Conservation (phyloP, 2,113 vertebrate species). For the Megatriorchis doriae region DNA sequence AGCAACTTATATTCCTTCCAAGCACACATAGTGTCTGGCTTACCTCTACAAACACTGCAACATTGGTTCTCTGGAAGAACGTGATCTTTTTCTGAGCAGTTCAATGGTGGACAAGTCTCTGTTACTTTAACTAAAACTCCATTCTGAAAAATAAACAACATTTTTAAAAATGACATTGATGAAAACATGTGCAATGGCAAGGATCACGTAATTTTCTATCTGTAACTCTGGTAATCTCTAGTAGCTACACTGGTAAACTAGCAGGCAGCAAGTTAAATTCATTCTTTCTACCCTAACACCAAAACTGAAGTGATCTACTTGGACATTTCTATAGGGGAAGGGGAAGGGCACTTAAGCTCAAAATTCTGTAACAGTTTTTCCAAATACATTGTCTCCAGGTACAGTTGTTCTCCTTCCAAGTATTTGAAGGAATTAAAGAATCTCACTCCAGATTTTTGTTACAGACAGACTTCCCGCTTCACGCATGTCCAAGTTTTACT, state of each 20-base stretch:
- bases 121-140: constrained; percentile 86
- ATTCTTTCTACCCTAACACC: background rate
- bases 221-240: background rate
- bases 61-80: constrained; percentile 91
- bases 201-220: background rate
- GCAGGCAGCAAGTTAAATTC: background rate
- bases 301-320: background rate
- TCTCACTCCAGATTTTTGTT: background rate
- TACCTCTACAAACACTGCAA: constrained; percentile 92
- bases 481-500: background rate
- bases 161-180: background rate
- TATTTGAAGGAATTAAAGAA: background rate
- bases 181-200: background rate
- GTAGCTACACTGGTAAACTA: background rate
- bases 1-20: background rate
- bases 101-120: constrained; percentile 84
- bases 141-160: constrained; percentile 75
- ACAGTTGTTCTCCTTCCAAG: background rate
- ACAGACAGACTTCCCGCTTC: background rate
- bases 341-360: too few species aligned
- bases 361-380: background rate
- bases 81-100: constrained; percentile 85
- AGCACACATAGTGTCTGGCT: background rate
- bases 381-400: background rate
- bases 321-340: background rate